These are phyloP conservation scores for Thymelicus lineola DNA, from an alignment of 2,888 invertebrate species.

Conservation along the genomic window DNA sequence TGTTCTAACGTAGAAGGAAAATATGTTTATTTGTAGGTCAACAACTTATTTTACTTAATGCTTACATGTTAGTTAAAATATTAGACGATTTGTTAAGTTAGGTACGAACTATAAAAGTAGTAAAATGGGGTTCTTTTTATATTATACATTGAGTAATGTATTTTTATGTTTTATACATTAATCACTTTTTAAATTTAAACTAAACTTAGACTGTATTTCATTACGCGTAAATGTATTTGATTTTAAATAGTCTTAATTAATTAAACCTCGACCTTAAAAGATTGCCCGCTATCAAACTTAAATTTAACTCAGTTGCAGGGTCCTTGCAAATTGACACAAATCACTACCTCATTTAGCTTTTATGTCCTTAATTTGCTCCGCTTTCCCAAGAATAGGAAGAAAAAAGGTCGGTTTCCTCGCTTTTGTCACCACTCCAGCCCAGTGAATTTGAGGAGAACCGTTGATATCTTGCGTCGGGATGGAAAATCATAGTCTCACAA, in stretches of 20 bases:
- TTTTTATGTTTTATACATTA: too few relatives aligned
- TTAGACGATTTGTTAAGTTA: too few relatives aligned
- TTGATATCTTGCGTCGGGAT: constrained; percentile 42
- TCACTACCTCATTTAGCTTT: constrained; percentile 72
- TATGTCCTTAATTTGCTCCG: constrained; percentile 75
- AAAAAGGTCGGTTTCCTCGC: constrained; percentile 62
- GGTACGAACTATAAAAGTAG: too few relatives aligned
- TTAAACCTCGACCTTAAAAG: constrained; percentile 28
- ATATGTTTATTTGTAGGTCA: background rate
- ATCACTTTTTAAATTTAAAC: too few relatives aligned
- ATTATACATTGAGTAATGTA: too few relatives aligned
- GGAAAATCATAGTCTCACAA: constrained; percentile 8
- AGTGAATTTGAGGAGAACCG: constrained; percentile 59
- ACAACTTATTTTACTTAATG: too few relatives aligned
- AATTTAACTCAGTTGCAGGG: constrained; percentile 44
- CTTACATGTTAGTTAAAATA: too few relatives aligned
- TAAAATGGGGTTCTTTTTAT: too few relatives aligned
- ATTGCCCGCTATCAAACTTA: constrained; percentile 44
- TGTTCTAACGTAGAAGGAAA: background rate
- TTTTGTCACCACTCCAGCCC: constrained; percentile 62
- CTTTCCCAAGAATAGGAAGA: constrained; percentile 59
- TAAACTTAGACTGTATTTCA: too few relatives aligned
- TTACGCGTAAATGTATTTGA: too few relatives aligned
- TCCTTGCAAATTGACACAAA: constrained; percentile 65
- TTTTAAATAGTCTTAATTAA: background rate